Percentiles rank a stretch among this genome's conserved stretches.
phyloP scores from a whole-genome alignment of 1,140 invertebrate genomes.

The Mizuhopecten yessoensis region DNA sequence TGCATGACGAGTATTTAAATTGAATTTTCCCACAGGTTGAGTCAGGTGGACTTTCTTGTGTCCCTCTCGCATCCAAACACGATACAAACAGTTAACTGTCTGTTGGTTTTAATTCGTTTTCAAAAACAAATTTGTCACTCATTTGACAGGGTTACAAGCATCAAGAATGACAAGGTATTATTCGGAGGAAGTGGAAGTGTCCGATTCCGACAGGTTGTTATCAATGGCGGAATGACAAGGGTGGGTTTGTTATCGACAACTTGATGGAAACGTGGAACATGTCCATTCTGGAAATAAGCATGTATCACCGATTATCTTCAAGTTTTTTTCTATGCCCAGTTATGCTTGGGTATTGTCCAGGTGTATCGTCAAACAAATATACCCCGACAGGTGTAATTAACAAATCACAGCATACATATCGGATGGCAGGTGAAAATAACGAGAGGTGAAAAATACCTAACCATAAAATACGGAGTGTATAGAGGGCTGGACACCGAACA shows the following conservation, averaged over 20 bases:
- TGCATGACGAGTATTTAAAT: conserved; percentile 32
- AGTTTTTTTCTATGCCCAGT: neutral
- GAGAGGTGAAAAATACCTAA: neutral
- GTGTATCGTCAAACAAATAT: conserved; percentile 4
- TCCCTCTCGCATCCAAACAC: neutral
- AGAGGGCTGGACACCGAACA: neutral
- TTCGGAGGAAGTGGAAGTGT: neutral
- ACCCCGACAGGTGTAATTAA: conserved; percentile 33
- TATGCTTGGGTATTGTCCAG: neutral
- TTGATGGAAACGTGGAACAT: conserved; percentile 3
- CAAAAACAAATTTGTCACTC: conserved; percentile 34
- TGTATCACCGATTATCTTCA: neutral
- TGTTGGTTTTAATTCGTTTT: conserved; percentile 34
- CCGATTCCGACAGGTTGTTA: conserved; percentile 4
- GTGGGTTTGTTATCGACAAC: conserved; percentile 11
- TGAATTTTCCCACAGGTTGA: conserved; percentile 16
- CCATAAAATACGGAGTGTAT: conserved; percentile 8
- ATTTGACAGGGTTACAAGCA: conserved; percentile 34
- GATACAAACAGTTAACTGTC: conserved; percentile 24
- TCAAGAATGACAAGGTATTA: conserved; percentile 33
- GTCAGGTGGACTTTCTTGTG: conserved; percentile 7
- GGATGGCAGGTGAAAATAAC: neutral
- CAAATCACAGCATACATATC: neutral
- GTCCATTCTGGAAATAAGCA: neutral
- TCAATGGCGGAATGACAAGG: neutral